These are phyloP conservation scores for Poecilobothrus nobilitatus DNA, from an alignment of 2,888 invertebrate species.

Conservation along the genomic window DNA sequence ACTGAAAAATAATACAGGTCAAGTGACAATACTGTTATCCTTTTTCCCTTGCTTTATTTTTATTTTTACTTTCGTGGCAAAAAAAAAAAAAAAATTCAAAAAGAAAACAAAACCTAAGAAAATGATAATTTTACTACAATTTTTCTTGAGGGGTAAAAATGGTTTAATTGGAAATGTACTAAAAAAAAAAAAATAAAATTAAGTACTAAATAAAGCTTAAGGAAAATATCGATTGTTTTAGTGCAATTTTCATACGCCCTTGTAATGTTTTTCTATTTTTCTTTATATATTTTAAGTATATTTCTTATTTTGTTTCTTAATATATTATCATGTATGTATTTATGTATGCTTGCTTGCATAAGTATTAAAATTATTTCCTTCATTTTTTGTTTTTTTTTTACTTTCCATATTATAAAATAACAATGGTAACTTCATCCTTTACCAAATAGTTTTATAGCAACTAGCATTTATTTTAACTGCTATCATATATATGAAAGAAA, in stretches of 20 bases:
- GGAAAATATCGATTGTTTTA: background rate
- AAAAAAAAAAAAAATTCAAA: no score
- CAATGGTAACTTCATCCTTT: no score
- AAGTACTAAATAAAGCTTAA: background rate
- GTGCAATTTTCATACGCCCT: slow-evolving; percentile 1
- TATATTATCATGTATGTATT: background rate
- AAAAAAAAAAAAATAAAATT: no score
- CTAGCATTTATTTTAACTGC: no score
- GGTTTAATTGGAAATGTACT: no score
- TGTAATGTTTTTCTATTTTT: background rate
- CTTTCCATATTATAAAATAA: no score
- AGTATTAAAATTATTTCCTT: background rate
- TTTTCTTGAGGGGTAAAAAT: no score
- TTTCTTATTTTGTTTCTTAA: background rate
- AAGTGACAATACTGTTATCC: background rate
- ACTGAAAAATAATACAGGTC: slow-evolving; percentile 6
- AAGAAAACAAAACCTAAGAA: no score
- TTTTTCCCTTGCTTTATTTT: background rate
- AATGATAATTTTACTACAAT: no score
- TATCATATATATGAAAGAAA: no score
- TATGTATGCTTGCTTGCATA: background rate
- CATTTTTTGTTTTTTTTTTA: background rate
- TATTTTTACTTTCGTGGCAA: background rate
- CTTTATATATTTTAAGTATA: no score
- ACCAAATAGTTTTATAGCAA: no score